A percentile compares a stretch with the other conserved stretches of the same genome.
Conservation (phyloP, 2,888 invertebrate genomes). For the Phaonia tiefii region DNA sequence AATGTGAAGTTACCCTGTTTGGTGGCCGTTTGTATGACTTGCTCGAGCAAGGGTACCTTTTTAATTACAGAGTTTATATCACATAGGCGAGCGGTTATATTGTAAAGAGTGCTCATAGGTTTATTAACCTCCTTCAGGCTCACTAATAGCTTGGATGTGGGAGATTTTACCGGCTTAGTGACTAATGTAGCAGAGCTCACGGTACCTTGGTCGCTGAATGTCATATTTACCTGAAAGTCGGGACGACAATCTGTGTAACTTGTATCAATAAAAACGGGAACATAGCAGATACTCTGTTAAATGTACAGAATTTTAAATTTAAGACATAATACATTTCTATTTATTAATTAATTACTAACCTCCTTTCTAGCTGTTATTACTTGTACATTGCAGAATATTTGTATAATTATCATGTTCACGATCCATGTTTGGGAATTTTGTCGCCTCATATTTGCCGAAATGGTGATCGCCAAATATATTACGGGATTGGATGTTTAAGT, state of each 20-base stretch:
- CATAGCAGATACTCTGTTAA: constrained; percentile 61
- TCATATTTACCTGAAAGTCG: constrained; percentile 72
- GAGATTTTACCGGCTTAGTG: too few species aligned
- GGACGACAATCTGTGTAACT: constrained; percentile 73
- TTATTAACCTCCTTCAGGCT: constrained; percentile 62
- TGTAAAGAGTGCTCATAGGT: constrained; percentile 69
- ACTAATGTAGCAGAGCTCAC: constrained; percentile 71
- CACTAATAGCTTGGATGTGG: constrained; percentile 65
- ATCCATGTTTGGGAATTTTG: too few species aligned
- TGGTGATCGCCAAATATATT: too few species aligned
- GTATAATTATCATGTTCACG: not conserved
- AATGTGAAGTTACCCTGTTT: constrained; percentile 72
- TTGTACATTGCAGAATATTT: not conserved
- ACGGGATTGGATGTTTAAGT: too few species aligned
- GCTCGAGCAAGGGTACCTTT: constrained; percentile 71
- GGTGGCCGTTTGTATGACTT: constrained; percentile 68
- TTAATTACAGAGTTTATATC: constrained; percentile 68
- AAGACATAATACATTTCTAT: too few species aligned
- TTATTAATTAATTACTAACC: too few species aligned
- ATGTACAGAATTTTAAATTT: too few species aligned
- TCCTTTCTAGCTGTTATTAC: not conserved
- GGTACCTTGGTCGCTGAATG: constrained; percentile 69
- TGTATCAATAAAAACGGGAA: constrained; percentile 61
- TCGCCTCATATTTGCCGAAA: too few species aligned
- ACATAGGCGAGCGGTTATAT: constrained; percentile 71